These are phyloP conservation scores for Sarcophaga caerulescens DNA, from an alignment of 2,888 invertebrate genomes.

Conservation along the genomic window DNA sequence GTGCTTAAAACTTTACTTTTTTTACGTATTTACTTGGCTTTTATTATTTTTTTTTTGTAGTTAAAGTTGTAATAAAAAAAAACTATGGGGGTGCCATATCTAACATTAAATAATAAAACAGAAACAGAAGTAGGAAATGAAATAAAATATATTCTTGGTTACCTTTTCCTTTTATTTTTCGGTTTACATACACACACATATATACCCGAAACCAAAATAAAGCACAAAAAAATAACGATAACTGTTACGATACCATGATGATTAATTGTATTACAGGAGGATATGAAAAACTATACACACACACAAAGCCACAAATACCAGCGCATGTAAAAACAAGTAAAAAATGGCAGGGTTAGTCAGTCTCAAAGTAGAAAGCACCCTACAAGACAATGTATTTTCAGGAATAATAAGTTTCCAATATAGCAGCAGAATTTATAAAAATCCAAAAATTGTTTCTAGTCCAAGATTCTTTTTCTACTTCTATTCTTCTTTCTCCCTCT, in stretches of 20 bases:
- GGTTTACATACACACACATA: background rate
- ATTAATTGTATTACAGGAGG: conserved; percentile 21
- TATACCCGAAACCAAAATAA: background rate
- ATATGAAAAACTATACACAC: background rate
- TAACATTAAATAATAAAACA: conserved; percentile 1
- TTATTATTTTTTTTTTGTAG: background rate
- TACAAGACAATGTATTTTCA: no score
- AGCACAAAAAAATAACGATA: background rate
- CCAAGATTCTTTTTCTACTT: no score
- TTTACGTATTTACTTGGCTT: background rate
- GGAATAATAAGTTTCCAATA: no score
- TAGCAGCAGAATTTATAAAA: no score
- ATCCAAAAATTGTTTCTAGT: no score
- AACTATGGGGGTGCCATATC: conserved; percentile 38
- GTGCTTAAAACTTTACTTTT: conserved; percentile 22
- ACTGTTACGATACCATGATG: conserved; percentile 2
- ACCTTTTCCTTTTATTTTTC: conserved; percentile 19
- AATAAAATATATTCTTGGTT: conserved; percentile 23
- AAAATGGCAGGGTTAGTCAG: no score
- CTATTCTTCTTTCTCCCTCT: no score
- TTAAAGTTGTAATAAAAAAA: conserved; percentile 29
- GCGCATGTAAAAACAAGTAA: no score
- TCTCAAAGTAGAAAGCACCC: no score
- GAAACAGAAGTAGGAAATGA: conserved; percentile 5
- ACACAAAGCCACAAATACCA: background rate